Conservation (phyloP, 2,113 vertebrate genomes). For the Sterrhoptilus dennistouni region DNA sequence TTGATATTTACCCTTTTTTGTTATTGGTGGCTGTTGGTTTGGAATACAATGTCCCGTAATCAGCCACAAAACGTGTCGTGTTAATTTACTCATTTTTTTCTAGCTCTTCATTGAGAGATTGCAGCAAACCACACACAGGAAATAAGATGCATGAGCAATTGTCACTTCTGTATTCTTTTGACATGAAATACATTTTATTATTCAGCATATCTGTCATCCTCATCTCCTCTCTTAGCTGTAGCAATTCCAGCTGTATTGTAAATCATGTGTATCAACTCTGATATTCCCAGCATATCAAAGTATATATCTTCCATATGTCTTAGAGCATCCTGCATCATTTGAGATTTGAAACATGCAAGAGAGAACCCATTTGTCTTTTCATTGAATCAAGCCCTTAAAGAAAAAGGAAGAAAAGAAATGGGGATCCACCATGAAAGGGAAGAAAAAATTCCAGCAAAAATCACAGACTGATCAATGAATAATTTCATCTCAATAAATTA, state of each 20-base stretch:
- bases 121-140: background rate
- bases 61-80: background rate
- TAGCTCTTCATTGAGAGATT: background rate
- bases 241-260: background rate
- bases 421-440: background rate
- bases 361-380: background rate
- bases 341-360: background rate
- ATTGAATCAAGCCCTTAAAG: background rate
- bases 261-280: background rate
- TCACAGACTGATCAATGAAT: background rate
- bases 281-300: background rate
- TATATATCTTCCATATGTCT: background rate
- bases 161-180: background rate
- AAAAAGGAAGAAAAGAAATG: background rate
- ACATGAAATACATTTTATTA: slow-evolving; percentile 13
- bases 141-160: background rate
- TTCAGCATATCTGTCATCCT: slow-evolving; percentile 8
- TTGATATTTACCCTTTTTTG: background rate
- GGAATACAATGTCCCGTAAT: background rate
- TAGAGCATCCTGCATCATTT: background rate
- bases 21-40: background rate
- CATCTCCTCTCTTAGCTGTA: background rate
- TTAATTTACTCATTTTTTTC: background rate
- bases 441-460: background rate
- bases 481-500: background rate